Evolutionary conservation across 1,140 invertebrate genomes (phyloP).

Genomic region (Chrysoperla carnea): DNA sequence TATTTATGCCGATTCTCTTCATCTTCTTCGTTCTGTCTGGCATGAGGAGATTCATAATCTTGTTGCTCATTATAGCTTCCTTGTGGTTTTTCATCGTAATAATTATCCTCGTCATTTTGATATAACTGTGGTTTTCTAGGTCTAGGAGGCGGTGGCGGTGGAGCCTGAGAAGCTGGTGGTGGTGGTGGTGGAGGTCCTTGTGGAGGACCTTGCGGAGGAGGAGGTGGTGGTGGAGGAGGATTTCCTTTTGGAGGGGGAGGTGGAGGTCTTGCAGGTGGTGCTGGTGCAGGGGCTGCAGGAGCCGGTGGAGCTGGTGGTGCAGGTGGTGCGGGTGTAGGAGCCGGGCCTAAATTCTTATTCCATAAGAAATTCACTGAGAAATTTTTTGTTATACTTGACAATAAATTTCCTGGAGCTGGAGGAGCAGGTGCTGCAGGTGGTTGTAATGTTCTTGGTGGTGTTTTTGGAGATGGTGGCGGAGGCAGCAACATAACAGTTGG

Average conservation of each 20-base stretch:
- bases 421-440: constrained; percentile 1
- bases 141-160: constrained; percentile 10
- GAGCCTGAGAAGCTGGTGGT: constrained; percentile 7
- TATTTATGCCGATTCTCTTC: constrained; percentile 16
- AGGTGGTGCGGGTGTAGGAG: constrained; percentile 15
- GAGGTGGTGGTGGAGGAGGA: constrained; percentile 12
- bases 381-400: too few relatives aligned
- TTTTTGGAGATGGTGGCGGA: constrained; percentile 5
- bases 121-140: constrained; percentile 16
- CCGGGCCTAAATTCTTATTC: constrained; percentile 5
- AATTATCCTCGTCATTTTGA: constrained; percentile 2
- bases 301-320: constrained; percentile 17
- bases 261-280: constrained; percentile 18
- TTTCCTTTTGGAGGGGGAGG: constrained; percentile 17
- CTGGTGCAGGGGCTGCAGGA: constrained; percentile 14
- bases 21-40: constrained; percentile 17
- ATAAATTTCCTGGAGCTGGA: background rate
- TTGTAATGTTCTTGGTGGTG: constrained; percentile 4
- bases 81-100: constrained; percentile 6
- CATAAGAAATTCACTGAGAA: too few relatives aligned
- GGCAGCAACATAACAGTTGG: constrained; percentile 2
- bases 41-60: constrained; percentile 9
- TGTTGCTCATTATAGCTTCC: constrained; percentile 17
- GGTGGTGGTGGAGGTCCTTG: constrained; percentile 8
- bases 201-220: constrained; percentile 9